Percentiles rank a stretch among this genome's conserved stretches.
phyloP scores from a whole-genome alignment of 2,113 vertebrate species.

The Gopherus flavomarginatus region DNA sequence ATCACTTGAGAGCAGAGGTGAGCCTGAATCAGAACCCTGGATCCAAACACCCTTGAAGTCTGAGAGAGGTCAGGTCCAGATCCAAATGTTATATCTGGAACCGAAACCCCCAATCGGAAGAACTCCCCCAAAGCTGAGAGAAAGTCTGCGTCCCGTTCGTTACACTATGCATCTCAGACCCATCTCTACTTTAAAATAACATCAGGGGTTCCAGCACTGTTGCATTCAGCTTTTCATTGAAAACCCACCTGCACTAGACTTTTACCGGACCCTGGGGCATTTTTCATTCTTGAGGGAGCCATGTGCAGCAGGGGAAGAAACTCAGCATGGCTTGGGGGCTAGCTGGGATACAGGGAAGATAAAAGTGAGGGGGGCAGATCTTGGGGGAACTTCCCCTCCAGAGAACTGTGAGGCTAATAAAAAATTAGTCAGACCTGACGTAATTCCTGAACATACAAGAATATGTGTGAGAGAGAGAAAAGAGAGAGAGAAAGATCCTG shows the following conservation, averaged over 20 bases:
- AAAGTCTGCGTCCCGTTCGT: conserved; percentile 4
- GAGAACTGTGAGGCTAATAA: conserved; percentile 70
- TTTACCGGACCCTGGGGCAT: background rate
- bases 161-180: background rate
- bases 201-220: conserved; percentile 27
- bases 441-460: background rate
- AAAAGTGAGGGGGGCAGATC: conserved; percentile 24
- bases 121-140: background rate
- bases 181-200: conserved; percentile 32
- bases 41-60: conserved; percentile 42
- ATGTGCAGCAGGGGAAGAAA: conserved; percentile 35
- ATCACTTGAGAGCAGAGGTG: conserved; percentile 23
- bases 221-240: background rate
- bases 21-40: conserved; percentile 31
- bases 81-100: conserved; percentile 48
- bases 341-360: conserved; percentile 59
- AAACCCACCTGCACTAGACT: background rate
- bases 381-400: conserved; percentile 70
- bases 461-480: background rate
- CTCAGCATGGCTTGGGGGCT: conserved; percentile 10
- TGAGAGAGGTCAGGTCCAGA: conserved; percentile 50
- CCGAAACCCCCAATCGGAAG: conserved; percentile 44
- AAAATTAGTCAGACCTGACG: conserved; percentile 36
- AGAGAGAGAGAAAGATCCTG: background rate
- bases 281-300: conserved; percentile 29